Percentiles rank a stretch among this genome's conserved stretches.
Conservation (phyloP, 2,113 vertebrate species). For the Ascaphus truei region DNA sequence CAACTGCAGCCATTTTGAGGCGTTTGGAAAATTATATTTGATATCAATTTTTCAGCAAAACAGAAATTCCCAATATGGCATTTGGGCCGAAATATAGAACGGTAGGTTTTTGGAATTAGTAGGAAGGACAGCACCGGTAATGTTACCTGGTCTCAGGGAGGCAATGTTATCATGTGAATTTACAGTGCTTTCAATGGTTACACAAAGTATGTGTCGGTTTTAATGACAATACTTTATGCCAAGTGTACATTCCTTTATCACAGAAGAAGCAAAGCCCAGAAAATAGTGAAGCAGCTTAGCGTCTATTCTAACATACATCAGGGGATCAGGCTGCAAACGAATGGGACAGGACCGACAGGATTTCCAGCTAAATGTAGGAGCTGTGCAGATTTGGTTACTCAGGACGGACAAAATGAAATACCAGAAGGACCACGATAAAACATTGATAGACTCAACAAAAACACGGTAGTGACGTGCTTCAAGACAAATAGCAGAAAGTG, state of each 20-base stretch:
- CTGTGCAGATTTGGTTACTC: conserved; percentile 82
- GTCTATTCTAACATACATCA: conserved; percentile 91
- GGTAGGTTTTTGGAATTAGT: not conserved
- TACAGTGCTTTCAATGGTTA: conserved; percentile 79
- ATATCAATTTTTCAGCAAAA: too few relatives aligned
- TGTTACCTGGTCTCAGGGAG: conserved; percentile 69
- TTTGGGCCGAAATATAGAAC: too few relatives aligned
- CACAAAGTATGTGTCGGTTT: conserved; percentile 75
- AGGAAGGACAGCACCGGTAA: conserved; percentile 40
- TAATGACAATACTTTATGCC: conserved; percentile 82
- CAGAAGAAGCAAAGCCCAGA: conserved; percentile 84
- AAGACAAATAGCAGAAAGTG: conserved; percentile 91
- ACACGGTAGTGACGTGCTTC: conserved; percentile 96
- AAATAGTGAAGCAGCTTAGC: conserved; percentile 87
- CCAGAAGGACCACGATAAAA: conserved; percentile 89
- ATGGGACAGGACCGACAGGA: conserved; percentile 79
- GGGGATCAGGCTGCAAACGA: conserved; percentile 87
- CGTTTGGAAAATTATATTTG: too few relatives aligned
- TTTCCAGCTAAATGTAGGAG: conserved; percentile 74
- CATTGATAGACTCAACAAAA: conserved; percentile 94
- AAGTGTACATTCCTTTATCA: conserved; percentile 86
- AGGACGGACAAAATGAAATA: conserved; percentile 89
- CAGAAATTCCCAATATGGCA: too few relatives aligned
- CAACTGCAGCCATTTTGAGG: too few relatives aligned
- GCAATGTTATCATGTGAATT: conserved; percentile 89